Evolutionary conservation across 2,797 vertebrate species (phyloP).

Genomic region (Thamnophis elegans): DNA sequence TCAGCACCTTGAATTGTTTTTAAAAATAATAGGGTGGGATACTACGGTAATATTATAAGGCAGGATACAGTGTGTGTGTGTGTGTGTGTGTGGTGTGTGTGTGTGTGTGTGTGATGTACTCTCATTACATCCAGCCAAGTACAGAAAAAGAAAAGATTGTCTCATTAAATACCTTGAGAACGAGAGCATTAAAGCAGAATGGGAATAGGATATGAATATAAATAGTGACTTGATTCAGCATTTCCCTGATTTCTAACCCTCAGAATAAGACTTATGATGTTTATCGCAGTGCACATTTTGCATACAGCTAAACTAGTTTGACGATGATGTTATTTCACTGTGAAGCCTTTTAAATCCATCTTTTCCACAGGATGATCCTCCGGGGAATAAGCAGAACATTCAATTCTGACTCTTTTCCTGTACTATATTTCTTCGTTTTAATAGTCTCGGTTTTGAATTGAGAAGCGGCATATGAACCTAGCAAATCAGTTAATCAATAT

Average conservation of each 20-base stretch:
- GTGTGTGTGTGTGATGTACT: not conserved
- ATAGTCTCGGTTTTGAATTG: not conserved
- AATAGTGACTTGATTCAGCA: not conserved
- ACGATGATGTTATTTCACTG: not conserved
- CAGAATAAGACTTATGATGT: not conserved
- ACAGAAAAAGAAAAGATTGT: not conserved
- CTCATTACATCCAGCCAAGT: not conserved
- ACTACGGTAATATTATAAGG: not conserved
- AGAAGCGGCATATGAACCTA: not conserved
- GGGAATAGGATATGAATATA: not conserved
- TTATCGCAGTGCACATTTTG: not conserved
- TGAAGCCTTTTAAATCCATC: constrained; percentile 3
- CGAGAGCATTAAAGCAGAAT: not conserved
- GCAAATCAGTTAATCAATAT: not conserved
- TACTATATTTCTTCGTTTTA: not conserved
- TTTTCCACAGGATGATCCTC: not conserved
- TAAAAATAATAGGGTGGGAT: not conserved
- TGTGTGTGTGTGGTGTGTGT: not conserved
- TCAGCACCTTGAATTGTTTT: not conserved
- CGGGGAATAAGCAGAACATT: not conserved
- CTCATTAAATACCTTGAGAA: not conserved
- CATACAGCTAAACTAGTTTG: not conserved
- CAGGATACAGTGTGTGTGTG: not conserved
- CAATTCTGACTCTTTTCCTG: not conserved
- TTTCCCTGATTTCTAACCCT: not conserved